Base-by-base conservation (phyloP, 1,140 invertebrate species). In the Leptinotarsa lineolata region DNA sequence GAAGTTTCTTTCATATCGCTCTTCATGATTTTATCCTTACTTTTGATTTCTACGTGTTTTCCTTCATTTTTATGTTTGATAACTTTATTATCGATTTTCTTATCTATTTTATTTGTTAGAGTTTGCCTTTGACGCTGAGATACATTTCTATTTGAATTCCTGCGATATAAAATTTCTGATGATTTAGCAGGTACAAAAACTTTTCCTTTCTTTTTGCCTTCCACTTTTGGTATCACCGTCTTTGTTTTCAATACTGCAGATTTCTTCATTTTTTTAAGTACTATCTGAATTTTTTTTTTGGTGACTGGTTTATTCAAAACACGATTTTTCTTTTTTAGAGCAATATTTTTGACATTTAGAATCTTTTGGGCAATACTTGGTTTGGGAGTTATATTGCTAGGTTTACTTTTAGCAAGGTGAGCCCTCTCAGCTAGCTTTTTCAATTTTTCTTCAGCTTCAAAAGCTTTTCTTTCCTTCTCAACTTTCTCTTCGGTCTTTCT, bases 371-470 rank as follows among this genome's bases (percentile, higher is more conserved):
- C 71, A 30, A 67, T 22, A 39, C 67, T 74, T 6, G 61, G 15
- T 18, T 73, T 72, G 30, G 66, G 59, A 16, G 44, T 65, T 68
- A 18, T 66, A 18, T 66, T 60, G 6, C 3, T 54, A 65, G 22
- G 21, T 59, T 68, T 75, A 74, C 74, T 72, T 45, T 67, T 74
- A 20, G 12, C 44, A 20, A 71, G 59, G 39, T 71, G 30, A 20
- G 60, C 44, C 30, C 72, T 76, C 70, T 78, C 77, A 6, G 70
- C 74, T 24, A 79, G 22, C 60, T 72, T 73, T 72, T 78, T 77
- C 30, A 75, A 44, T 63, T 77, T 78, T 72, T 77, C 77, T 45
- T 78, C 77, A 13, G 77, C 75, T 44, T 72, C 70, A 21, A 75
- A 61, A 4, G 75, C 72, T 58, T 68, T 73, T 54, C 69, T 74